These are phyloP conservation scores for Brachypodius melanocephalos DNA, from an alignment of 2,113 vertebrate species.

Conservation along the genomic window DNA sequence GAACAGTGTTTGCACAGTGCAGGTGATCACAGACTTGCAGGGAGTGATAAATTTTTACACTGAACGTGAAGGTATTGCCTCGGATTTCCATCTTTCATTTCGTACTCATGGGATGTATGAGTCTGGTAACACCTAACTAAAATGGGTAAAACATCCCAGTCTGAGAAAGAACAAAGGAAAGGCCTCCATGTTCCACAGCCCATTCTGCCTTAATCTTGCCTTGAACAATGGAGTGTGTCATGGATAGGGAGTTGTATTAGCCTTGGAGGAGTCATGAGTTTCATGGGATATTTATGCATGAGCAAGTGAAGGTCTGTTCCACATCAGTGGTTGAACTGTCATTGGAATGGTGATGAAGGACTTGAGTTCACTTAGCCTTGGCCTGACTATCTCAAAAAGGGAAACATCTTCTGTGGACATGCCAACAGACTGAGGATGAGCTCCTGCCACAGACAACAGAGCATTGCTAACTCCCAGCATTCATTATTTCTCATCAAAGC, in stretches of 20 bases:
- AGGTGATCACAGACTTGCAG: background rate
- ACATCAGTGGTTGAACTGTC: background rate
- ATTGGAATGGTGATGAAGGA: background rate
- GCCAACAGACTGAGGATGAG: background rate
- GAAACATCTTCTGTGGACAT: background rate
- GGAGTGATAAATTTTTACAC: background rate
- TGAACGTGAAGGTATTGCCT: background rate
- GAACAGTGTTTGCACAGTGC: background rate
- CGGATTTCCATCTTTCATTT: background rate
- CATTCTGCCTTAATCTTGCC: background rate
- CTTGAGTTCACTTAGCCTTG: background rate
- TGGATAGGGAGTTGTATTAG: background rate
- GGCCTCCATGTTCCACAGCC: background rate
- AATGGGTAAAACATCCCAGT: background rate
- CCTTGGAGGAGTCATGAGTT: background rate
- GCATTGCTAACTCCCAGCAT: background rate
- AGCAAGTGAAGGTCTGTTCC: background rate
- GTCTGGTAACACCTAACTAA: background rate
- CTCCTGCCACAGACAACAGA: background rate
- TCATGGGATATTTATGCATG: background rate
- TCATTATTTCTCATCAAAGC: background rate
- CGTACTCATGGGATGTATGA: rapidly evolving
- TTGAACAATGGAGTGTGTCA: background rate
- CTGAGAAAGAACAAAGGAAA: background rate
- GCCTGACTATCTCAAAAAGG: background rate